Percentiles rank a stretch among this genome's conserved stretches.
Evolutionary conservation across 2,888 invertebrate genomes (phyloP).

Genomic region (Diploptera punctata): DNA sequence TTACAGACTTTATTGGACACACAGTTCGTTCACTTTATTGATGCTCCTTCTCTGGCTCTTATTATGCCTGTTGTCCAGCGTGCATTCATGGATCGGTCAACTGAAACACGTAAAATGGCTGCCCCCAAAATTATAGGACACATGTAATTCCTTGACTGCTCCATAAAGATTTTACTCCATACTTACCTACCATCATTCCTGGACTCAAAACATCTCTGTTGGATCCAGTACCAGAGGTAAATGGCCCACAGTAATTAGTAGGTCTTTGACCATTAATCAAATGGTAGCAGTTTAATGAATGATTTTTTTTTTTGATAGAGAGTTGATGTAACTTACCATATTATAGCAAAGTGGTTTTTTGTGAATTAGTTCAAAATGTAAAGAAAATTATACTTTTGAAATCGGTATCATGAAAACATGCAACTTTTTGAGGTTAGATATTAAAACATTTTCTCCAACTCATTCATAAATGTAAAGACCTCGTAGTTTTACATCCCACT

Average conservation of each 20-base stretch:
- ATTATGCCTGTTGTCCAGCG: constrained; percentile 99
- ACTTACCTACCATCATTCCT: constrained; percentile 94
- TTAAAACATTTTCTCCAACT: too few relatives aligned
- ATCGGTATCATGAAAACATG: too few relatives aligned
- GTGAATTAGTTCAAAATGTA: too few relatives aligned
- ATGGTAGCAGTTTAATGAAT: too few relatives aligned
- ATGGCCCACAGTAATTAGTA: too few relatives aligned
- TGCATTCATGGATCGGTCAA: constrained; percentile 96
- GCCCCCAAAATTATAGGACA: constrained; percentile 99
- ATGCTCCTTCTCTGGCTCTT: constrained; percentile 96
- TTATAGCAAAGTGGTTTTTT: too few relatives aligned
- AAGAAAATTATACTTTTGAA: too few relatives aligned
- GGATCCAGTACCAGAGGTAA: constrained; percentile 96
- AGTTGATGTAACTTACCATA: too few relatives aligned
- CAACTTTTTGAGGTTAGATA: too few relatives aligned
- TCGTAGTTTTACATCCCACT: too few relatives aligned
- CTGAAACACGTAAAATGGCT: constrained; percentile 98
- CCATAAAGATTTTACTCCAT: constrained; percentile 98
- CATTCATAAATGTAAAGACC: too few relatives aligned
- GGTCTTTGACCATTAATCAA: neutral
- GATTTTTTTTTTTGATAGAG: too few relatives aligned
- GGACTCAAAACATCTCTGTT: constrained; percentile 94
- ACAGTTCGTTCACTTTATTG: constrained; percentile 99
- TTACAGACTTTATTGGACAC: constrained; percentile 94
- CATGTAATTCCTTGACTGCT: constrained; percentile 98